These are phyloP conservation scores for Hypsopygia costalis DNA, from an alignment of 2,888 invertebrate species.

Conservation along the genomic window DNA sequence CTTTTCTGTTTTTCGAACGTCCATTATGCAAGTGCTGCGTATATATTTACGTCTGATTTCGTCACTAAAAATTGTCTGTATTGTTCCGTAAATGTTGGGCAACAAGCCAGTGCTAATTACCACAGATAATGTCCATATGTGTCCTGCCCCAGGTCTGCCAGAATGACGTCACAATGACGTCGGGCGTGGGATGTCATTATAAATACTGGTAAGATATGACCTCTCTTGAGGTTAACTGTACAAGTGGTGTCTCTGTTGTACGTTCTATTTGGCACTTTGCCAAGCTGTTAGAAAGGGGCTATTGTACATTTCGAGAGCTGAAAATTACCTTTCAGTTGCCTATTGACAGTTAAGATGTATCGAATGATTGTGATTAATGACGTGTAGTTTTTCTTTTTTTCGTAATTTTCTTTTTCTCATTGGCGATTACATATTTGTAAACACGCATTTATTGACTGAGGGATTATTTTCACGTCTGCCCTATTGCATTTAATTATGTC, in stretches of 20 bases:
- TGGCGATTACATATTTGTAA: no score
- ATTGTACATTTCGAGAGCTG: background rate
- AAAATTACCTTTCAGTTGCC: background rate
- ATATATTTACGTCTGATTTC: background rate
- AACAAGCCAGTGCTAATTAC: conserved; percentile 33
- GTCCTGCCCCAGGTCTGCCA: conserved; percentile 11
- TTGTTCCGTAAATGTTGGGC: conserved; percentile 19
- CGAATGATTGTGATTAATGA: no score
- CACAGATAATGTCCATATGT: conserved; percentile 22
- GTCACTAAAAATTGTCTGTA: conserved; percentile 5
- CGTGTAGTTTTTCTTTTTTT: no score
- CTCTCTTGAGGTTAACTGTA: background rate
- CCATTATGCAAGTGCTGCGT: no score
- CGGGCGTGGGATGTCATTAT: background rate
- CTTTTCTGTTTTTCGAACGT: no score
- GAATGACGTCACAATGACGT: conserved; percentile 12
- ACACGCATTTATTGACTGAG: no score
- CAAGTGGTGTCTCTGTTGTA: background rate
- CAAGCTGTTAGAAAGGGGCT: background rate
- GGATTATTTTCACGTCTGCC: no score
- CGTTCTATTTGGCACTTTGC: background rate
- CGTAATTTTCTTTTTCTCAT: no score
- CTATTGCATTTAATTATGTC: no score
- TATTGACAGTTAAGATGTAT: no score
- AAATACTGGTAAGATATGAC: background rate